Conservation (phyloP, 2,113 vertebrate species). For the Corythoichthys intestinalis region DNA sequence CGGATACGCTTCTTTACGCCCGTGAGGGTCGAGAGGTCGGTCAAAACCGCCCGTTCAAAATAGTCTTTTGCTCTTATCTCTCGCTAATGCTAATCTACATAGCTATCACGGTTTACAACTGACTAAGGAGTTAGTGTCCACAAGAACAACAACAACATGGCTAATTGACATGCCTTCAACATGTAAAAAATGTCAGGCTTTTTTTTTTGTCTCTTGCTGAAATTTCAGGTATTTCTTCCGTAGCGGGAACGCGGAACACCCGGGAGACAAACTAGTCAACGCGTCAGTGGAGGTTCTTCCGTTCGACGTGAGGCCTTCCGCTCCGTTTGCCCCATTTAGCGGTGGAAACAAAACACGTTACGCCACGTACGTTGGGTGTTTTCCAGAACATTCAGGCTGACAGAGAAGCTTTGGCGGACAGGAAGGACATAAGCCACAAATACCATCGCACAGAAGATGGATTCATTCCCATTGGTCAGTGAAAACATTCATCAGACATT, state of each 20-base stretch:
- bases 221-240: slow-evolving; percentile 90
- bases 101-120: too few species aligned
- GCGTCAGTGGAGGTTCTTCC: slow-evolving; percentile 94
- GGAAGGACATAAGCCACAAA: slow-evolving; percentile 75
- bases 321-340: too few species aligned
- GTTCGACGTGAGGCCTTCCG: slow-evolving; percentile 84
- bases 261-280: slow-evolving; percentile 97
- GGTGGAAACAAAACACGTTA: not conserved
- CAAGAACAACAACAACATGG: too few species aligned
- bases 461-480: slow-evolving; percentile 91
- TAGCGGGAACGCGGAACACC: slow-evolving; percentile 96
- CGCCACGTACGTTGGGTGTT: not conserved
- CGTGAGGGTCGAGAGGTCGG: slow-evolving; percentile 85
- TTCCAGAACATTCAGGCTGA: slow-evolving; percentile 89
- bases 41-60: not conserved
- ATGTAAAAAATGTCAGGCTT: too few species aligned
- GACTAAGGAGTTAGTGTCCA: too few species aligned
- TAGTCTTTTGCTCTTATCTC: too few species aligned
- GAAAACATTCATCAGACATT: too few species aligned
- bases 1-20: slow-evolving; percentile 96
- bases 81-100: too few species aligned
- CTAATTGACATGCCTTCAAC: too few species aligned
- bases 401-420: slow-evolving; percentile 90
- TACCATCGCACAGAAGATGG: slow-evolving; percentile 88
- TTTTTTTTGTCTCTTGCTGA: too few species aligned